Conservation (phyloP, 2,113 vertebrate species). For the Myotis davidii region DNA sequence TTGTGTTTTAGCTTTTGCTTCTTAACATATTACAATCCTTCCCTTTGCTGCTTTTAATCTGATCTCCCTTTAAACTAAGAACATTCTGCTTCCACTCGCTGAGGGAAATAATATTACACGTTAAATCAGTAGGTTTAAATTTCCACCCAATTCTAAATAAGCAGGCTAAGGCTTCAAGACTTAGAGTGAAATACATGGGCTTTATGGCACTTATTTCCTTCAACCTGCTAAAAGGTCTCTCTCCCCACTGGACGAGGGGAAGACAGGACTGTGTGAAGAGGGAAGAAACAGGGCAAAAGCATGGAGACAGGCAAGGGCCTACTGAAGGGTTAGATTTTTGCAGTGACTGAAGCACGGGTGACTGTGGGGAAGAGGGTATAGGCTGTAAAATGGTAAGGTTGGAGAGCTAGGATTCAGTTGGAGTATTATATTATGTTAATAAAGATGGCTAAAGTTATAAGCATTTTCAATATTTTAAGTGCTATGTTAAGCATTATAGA, state of each 20-base stretch:
- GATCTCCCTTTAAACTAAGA: neutral
- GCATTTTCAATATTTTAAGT: conserved; percentile 15
- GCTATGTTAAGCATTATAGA: neutral
- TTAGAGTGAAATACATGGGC: neutral
- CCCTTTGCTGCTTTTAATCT: neutral
- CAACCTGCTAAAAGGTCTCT: neutral
- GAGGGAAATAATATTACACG: neutral
- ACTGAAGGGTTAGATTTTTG: neutral
- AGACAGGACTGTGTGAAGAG: neutral
- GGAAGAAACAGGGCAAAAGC: neutral
- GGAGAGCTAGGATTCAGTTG: neutral
- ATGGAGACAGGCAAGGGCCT: neutral
- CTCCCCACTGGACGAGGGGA: neutral
- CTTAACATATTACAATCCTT: neutral
- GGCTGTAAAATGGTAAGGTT: neutral
- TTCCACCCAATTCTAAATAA: neutral
- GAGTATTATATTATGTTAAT: neutral
- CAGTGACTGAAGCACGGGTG: no score
- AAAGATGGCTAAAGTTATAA: conserved; percentile 5
- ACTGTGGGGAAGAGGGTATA: neutral
- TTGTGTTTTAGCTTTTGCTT: conserved; percentile 17
- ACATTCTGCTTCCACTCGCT: neutral
- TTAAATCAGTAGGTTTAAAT: neutral
- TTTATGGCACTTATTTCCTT: neutral
- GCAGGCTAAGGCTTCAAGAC: neutral